A percentile compares a stretch with the other conserved stretches of the same genome.
These are phyloP conservation scores for Neoscelio sp. DNA, from an alignment of 2,888 invertebrate genomes.

Conservation along the genomic window DNA sequence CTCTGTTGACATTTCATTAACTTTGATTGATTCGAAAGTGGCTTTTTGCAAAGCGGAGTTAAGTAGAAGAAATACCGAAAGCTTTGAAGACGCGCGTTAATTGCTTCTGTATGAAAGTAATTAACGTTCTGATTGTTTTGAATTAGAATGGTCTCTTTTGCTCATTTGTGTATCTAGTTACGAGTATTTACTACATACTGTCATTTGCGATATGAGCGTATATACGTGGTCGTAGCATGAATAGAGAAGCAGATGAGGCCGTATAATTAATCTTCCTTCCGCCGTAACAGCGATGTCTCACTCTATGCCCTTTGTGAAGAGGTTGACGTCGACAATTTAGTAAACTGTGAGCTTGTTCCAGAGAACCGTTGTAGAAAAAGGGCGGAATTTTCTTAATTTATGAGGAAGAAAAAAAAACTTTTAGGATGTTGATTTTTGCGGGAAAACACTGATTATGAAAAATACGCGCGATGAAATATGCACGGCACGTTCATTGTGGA, in stretches of 20 bases:
- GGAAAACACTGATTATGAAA: slow-evolving; percentile 57
- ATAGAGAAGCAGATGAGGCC: slow-evolving; percentile 69
- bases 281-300: slow-evolving; percentile 63
- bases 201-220: slow-evolving; percentile 63
- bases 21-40: too few relatives aligned
- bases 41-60: too few relatives aligned
- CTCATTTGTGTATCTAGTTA: slow-evolving; percentile 68
- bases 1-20: too few relatives aligned
- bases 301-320: slow-evolving; percentile 63
- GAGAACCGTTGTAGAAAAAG: slow-evolving; percentile 55
- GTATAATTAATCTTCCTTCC: slow-evolving; percentile 69
- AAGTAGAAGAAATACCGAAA: background rate
- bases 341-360: slow-evolving; percentile 61
- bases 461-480: slow-evolving; percentile 38
- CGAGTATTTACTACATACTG: slow-evolving; percentile 64
- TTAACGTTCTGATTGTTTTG: slow-evolving; percentile 59
- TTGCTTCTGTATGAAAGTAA: slow-evolving; percentile 46
- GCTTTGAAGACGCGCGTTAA: slow-evolving; percentile 26
- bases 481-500: slow-evolving; percentile 7
- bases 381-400: slow-evolving; percentile 62
- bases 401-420: slow-evolving; percentile 55
- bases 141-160: slow-evolving; percentile 61
- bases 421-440: slow-evolving; percentile 53
- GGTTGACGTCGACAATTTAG: slow-evolving; percentile 66
- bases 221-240: slow-evolving; percentile 62